Conservation (phyloP, 2,888 invertebrate species). For the Caenorhabditis sp. region DNA sequence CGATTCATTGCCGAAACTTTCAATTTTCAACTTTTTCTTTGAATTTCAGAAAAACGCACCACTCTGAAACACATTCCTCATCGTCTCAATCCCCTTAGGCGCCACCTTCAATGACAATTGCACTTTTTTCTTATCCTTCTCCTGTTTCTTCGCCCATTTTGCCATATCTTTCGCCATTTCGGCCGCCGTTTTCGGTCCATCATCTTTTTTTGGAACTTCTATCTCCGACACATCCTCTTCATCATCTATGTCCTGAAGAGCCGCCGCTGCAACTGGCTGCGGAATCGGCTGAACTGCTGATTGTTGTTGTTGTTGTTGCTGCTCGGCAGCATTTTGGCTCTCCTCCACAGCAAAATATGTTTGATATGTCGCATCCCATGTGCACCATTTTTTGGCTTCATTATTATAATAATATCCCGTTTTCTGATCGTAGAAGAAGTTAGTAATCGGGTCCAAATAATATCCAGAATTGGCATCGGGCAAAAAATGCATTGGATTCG, state of each 20-base stretch:
- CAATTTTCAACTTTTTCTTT: too few relatives aligned
- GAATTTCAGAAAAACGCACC: slow-evolving; percentile 8
- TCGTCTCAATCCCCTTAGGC: slow-evolving; percentile 33
- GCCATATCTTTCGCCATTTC: slow-evolving; percentile 79
- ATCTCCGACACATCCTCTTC: not conserved
- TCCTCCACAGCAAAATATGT: slow-evolving; percentile 58
- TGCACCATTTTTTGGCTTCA: slow-evolving; percentile 87
- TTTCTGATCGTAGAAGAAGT: slow-evolving; percentile 89
- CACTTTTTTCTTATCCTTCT: slow-evolving; percentile 82
- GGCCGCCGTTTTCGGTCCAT: slow-evolving; percentile 69
- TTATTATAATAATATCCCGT: slow-evolving; percentile 88
- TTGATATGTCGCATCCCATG: slow-evolving; percentile 81
- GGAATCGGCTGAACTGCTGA: not conserved
- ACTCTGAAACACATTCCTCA: slow-evolving; percentile 45
- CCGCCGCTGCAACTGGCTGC: not conserved
- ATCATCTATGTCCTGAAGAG: not conserved
- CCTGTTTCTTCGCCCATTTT: slow-evolving; percentile 94
- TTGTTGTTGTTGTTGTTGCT: not conserved
- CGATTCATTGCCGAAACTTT: too few relatives aligned
- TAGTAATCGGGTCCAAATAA: slow-evolving; percentile 90
- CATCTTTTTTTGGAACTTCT: slow-evolving; percentile 12
- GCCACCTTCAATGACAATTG: slow-evolving; percentile 46
- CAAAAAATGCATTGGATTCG: slow-evolving; percentile 89
- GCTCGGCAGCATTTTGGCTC: not conserved
- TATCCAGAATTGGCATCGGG: slow-evolving; percentile 94